Percentiles rank a stretch among this genome's conserved stretches.
phyloP scores from a whole-genome alignment of 2,113 vertebrate genomes.

The Chionis minor region DNA sequence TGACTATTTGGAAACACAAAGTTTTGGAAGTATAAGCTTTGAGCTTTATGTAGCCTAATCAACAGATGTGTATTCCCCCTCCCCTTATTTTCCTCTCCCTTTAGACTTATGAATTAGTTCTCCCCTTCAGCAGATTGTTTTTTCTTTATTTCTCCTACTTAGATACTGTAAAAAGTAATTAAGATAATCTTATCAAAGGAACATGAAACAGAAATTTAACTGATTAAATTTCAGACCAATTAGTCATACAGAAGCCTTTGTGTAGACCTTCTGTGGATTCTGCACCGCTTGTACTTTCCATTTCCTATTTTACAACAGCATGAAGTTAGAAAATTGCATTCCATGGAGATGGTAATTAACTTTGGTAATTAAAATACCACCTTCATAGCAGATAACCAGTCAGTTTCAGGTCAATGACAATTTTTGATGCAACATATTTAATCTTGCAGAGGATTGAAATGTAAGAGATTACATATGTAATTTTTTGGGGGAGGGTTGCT shows the following conservation, averaged over 20 bases:
- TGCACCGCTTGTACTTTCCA: slow-evolving; percentile 34
- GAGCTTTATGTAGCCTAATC: slow-evolving; percentile 14
- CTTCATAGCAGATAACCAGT: slow-evolving; percentile 41
- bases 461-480: not conserved
- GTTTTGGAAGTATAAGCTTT: not conserved
- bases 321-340: slow-evolving; percentile 49
- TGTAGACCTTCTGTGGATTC: slow-evolving; percentile 56
- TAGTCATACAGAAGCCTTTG: slow-evolving; percentile 63
- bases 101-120: slow-evolving; percentile 35
- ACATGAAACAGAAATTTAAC: slow-evolving; percentile 69
- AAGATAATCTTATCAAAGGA: slow-evolving; percentile 68
- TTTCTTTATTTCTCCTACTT: slow-evolving; percentile 42
- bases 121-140: slow-evolving; percentile 43
- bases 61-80: slow-evolving; percentile 41
- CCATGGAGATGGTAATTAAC: slow-evolving; percentile 61
- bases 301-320: slow-evolving; percentile 14
- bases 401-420: slow-evolving; percentile 52
- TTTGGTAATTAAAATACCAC: slow-evolving; percentile 63
- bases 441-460: not conserved
- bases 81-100: slow-evolving; percentile 3
- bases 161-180: slow-evolving; percentile 65
- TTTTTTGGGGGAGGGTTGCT: not conserved
- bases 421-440: not conserved
- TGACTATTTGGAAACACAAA: not conserved
- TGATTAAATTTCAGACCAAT: slow-evolving; percentile 70